Conservation (phyloP, 2,888 invertebrate genomes). For the Nudaria mundana region DNA sequence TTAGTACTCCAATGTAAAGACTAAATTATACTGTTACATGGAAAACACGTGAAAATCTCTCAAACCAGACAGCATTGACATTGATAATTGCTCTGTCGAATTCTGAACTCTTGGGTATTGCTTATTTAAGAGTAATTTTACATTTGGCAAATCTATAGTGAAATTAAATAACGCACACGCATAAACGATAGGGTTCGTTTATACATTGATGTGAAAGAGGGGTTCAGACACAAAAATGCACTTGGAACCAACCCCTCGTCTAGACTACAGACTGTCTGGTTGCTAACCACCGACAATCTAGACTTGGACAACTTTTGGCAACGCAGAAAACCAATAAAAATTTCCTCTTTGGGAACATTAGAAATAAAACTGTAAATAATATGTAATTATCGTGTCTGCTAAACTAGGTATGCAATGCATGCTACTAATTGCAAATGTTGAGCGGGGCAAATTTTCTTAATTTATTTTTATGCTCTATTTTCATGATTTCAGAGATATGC, state of each 20-base stretch:
- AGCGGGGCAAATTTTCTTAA: no score
- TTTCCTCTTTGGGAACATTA: no score
- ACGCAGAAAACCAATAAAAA: conserved; percentile 23
- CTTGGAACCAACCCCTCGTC: conserved; percentile 76
- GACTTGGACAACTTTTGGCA: conserved; percentile 43
- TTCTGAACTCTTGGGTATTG: conserved; percentile 17
- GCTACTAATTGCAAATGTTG: no score
- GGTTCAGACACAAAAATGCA: conserved; percentile 79
- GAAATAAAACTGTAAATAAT: no score
- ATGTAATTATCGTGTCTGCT: no score
- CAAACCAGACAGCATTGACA: not conserved
- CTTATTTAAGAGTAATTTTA: conserved; percentile 6
- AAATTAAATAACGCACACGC: conserved; percentile 70
- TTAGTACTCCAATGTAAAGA: conserved; percentile 4
- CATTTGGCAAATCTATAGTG: conserved; percentile 22
- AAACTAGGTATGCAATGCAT: no score
- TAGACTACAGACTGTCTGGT: conserved; percentile 69
- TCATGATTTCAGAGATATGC: no score
- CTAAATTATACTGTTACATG: conserved; percentile 3
- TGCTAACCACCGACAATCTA: conserved; percentile 37
- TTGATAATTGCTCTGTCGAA: conserved; percentile 4
- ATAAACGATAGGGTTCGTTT: conserved; percentile 58
- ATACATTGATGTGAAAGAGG: conserved; percentile 46
- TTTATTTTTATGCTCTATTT: no score
- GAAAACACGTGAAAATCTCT: not conserved